phyloP scores from a whole-genome alignment of 2,888 invertebrate genomes.

The Allolobophora icterica region DNA sequence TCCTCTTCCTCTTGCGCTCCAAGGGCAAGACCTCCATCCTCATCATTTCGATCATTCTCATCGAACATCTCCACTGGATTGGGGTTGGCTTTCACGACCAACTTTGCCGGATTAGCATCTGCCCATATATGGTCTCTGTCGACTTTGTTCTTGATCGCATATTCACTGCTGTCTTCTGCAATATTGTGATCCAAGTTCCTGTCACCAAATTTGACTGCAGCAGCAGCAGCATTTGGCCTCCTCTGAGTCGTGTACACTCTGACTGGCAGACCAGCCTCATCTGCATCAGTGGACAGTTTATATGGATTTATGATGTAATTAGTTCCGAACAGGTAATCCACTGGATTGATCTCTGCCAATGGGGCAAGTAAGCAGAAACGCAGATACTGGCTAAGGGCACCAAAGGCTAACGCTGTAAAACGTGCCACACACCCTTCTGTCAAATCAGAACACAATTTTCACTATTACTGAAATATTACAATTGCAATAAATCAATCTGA shows the following conservation, averaged over 20 bases:
- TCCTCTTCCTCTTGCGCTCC: neutral
- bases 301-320: constrained; percentile 40
- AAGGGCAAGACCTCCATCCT: neutral
- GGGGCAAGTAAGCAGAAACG: constrained; percentile 55
- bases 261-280: neutral
- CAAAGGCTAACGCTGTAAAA: constrained; percentile 62
- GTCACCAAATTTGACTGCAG: neutral
- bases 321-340: constrained; percentile 31
- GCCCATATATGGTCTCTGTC: neutral
- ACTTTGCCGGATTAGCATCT: neutral
- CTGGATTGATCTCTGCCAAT: constrained; percentile 29
- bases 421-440: constrained; percentile 61
- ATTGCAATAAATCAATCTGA: neutral
- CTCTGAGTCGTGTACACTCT: neutral
- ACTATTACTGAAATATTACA: neutral
- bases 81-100: neutral
- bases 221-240: neutral
- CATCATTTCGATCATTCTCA: neutral
- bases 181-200: neutral
- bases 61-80: neutral
- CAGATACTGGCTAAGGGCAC: constrained; percentile 59
- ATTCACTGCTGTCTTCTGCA: neutral
- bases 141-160: neutral
- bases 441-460: neutral
- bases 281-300: neutral